Evolutionary conservation across 2,888 invertebrate genomes (phyloP), one percentile per base, ranked within the genome.

Genomic region (Dexiosoma caninum): DNA sequence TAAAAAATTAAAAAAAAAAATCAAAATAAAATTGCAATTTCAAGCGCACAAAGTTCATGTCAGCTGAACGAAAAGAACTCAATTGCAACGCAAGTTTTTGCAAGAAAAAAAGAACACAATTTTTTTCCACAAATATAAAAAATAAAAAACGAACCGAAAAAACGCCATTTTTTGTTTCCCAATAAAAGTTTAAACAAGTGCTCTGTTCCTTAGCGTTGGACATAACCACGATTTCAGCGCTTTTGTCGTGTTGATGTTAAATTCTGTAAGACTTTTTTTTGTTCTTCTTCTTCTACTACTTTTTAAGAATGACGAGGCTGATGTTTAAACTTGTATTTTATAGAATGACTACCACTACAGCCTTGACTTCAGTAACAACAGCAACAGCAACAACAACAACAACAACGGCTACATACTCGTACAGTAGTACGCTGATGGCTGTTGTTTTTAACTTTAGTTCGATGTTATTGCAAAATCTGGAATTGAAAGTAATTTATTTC

Each of bases 401-500:
- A 30, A 44, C 51, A 23, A 23, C 4, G n/a, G n/a, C n/a, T 57
- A 21, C 21, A 27, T 19, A 44, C 51, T 51, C n/a, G n/a, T n/a
- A n/a, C n/a, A n/a, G n/a, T n/a, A n/a, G n/a, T n/a, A n/a, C n/a
- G n/a, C n/a, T n/a, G 2, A 7, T 51, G 53, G 12, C 27, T 42
- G 2, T 70, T 62, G 57, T 74, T 66, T 59, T 51, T 37, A 27
- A 55, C 16, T 53, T 60, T 80, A 66, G 51, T 69, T 76, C 67
- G 71, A 75, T 78, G 78, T 78, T 74, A 67, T 84, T 86, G 83
- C 79, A 78, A 76, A 75, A 78, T 83, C 78, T 78, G 70, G 83
- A 81, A 83, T 82, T 87, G 88, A 87, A 88, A 89, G 88, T 89
- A 89, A 89, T 89, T 89, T 89, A 89, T 89, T 88, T 89, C 89